phyloP scores from a whole-genome alignment of 2,888 invertebrate genomes.

The Eilema griseolum region DNA sequence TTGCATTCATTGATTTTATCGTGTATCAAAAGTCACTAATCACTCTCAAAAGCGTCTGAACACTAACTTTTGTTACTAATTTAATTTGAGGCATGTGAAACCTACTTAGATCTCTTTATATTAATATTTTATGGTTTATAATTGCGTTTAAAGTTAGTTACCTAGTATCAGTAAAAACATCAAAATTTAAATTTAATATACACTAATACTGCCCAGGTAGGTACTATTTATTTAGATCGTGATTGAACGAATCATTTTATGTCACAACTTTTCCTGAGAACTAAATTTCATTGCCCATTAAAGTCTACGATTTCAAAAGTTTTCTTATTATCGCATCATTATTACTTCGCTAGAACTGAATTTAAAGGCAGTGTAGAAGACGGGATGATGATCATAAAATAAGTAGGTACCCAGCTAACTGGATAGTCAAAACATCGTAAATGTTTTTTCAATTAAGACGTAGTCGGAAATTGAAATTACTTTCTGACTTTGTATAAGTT shows the following conservation, averaged over 20 bases:
- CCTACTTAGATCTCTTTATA: no score
- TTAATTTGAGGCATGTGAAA: no score
- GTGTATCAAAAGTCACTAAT: no score
- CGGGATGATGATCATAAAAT: background rate
- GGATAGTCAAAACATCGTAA: background rate
- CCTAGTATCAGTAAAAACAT: no score
- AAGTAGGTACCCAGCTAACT: background rate
- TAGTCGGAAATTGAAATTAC: background rate
- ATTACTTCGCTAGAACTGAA: conserved; percentile 2
- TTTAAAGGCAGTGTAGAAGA: conserved; percentile 1
- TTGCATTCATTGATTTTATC: no score
- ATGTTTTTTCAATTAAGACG: background rate
- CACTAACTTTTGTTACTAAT: no score
- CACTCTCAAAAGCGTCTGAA: no score
- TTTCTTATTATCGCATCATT: conserved; percentile 26
- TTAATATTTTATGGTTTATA: no score
- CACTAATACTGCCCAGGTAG: no score
- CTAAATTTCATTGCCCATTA: conserved; percentile 16
- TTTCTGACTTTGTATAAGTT: background rate
- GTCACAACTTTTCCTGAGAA: background rate
- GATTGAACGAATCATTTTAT: conserved; percentile 7
- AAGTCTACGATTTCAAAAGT: conserved; percentile 32
- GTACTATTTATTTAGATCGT: background rate
- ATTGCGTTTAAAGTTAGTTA: no score
- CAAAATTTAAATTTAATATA: no score